These are phyloP conservation scores for Nothoprocta pentlandii DNA, from an alignment of 2,113 vertebrate genomes.

Conservation along the genomic window DNA sequence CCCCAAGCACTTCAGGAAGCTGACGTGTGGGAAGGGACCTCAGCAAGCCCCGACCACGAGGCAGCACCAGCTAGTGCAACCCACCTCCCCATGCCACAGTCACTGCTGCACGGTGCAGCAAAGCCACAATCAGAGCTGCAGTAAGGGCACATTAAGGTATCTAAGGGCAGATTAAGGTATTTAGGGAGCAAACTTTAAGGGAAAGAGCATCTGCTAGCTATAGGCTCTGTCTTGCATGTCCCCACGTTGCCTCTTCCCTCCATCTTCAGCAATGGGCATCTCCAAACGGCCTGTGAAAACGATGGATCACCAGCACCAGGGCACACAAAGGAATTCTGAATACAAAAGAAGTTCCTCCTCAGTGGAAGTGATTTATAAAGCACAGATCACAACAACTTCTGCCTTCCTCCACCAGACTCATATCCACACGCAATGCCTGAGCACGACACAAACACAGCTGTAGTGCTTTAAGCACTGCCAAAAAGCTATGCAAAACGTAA, in stretches of 20 bases:
- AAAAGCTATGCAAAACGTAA: not conserved
- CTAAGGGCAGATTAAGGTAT: not conserved
- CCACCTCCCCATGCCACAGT: not conserved
- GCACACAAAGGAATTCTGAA: not conserved
- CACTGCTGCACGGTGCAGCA: not conserved
- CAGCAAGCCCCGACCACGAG: not conserved
- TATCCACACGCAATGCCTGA: not conserved
- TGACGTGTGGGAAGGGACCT: not conserved
- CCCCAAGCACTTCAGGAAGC: not conserved
- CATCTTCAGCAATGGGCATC: not conserved
- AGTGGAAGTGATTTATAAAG: not conserved
- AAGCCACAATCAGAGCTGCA: not conserved
- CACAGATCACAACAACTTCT: not conserved
- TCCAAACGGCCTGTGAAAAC: not conserved
- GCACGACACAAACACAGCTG: accelerated
- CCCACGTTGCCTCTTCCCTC: not conserved
- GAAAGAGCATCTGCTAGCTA: not conserved
- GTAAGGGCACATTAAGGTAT: not conserved
- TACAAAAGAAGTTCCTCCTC: not conserved
- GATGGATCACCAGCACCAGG: not conserved
- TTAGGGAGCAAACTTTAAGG: not conserved
- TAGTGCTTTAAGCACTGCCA: not conserved
- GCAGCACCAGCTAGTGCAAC: accelerated
- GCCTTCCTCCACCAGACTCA: not conserved
- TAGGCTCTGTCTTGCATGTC: not conserved